phyloP scores from a whole-genome alignment of 2,113 vertebrate species.

The Caranx ignobilis region DNA sequence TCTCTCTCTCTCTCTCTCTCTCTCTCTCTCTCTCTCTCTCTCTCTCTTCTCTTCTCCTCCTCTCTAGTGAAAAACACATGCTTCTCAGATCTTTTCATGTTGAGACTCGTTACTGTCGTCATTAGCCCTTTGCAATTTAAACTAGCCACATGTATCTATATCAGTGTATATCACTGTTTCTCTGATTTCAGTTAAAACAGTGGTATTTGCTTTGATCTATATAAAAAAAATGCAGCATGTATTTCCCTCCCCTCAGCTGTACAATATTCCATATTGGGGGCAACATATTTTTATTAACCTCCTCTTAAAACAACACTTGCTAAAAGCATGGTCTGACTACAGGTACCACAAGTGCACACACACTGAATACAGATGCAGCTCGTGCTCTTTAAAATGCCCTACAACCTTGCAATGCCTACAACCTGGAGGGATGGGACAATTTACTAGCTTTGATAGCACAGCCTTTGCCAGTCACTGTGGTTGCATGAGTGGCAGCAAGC shows the following conservation, averaged over 20 bases:
- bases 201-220: not conserved
- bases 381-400: constrained; percentile 43
- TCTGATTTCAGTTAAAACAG: not conserved
- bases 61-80: not conserved
- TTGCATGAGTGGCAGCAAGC: constrained; percentile 27
- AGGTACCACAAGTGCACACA: constrained; percentile 29
- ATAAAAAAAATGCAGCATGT: not conserved
- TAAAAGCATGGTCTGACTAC: constrained; percentile 34
- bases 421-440: constrained; percentile 34
- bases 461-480: constrained; percentile 24
- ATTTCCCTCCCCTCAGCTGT: not conserved
- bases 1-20: constrained; percentile 38
- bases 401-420: constrained; percentile 42
- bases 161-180: not conserved
- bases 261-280: constrained; percentile 3
- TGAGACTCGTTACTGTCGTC: not conserved
- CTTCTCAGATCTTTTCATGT: not conserved
- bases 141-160: not conserved
- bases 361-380: constrained; percentile 58
- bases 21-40: not conserved
- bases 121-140: not conserved
- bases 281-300: constrained; percentile 40
- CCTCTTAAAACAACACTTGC: constrained; percentile 45
- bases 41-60: not conserved
- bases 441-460: constrained; percentile 45